These are phyloP conservation scores for Gastrophysa polygoni DNA, from an alignment of 2,888 invertebrate genomes.

Conservation along the genomic window DNA sequence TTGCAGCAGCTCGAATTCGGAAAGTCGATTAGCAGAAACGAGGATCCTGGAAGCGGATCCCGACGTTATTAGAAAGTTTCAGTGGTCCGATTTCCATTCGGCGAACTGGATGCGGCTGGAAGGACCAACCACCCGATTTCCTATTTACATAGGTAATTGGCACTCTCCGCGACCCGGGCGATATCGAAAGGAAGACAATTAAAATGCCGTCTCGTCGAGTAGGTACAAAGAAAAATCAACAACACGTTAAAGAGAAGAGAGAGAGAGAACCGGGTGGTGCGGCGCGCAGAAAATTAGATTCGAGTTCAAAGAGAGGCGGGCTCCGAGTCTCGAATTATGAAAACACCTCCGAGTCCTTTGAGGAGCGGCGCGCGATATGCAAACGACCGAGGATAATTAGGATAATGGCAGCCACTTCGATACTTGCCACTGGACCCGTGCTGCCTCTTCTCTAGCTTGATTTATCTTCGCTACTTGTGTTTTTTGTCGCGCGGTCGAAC, in stretches of 20 bases:
- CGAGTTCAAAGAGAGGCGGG: slow-evolving; percentile 58
- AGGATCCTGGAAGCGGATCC: neutral
- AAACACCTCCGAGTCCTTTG: slow-evolving; percentile 59
- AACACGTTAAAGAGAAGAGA: slow-evolving; percentile 42
- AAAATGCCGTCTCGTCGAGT: slow-evolving; percentile 34
- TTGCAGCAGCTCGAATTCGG: no score
- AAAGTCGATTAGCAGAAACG: no score
- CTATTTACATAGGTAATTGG: slow-evolving; percentile 19
- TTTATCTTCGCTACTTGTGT: slow-evolving; percentile 30
- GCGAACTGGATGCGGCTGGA: no score
- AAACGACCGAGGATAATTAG: slow-evolving; percentile 60
- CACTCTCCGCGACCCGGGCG: slow-evolving; percentile 6
- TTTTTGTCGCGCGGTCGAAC: slow-evolving; percentile 15
- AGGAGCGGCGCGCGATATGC: slow-evolving; percentile 56
- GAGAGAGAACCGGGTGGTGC: slow-evolving; percentile 40
- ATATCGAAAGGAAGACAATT: slow-evolving; percentile 37
- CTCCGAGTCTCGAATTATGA: slow-evolving; percentile 57
- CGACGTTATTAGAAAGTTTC: neutral
- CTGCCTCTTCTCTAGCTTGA: slow-evolving; percentile 31
- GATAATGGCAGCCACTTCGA: slow-evolving; percentile 59
- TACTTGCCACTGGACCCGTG: slow-evolving; percentile 44
- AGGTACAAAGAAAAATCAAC: slow-evolving; percentile 47
- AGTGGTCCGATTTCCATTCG: neutral
- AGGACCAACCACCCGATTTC: neutral
- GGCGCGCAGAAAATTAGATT: slow-evolving; percentile 57